phyloP scores from a whole-genome alignment of 2,888 invertebrate species.

The Coecobrya sp. region DNA sequence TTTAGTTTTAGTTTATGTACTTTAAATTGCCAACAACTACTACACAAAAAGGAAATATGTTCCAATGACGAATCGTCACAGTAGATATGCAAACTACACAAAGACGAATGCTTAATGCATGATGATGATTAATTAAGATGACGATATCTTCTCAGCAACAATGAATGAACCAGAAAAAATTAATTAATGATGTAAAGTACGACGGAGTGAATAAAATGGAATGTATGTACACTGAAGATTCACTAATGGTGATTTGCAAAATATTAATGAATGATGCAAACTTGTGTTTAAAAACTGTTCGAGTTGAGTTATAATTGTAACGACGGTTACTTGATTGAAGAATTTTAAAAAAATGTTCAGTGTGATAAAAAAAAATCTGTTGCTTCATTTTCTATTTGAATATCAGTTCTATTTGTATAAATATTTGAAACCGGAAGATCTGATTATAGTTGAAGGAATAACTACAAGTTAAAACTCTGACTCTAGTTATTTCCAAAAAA shows the following conservation, averaged over 20 bases:
- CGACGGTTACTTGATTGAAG: background rate
- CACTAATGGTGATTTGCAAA: background rate
- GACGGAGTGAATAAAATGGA: background rate
- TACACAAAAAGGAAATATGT: background rate
- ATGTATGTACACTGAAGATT: background rate
- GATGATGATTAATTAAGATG: no score
- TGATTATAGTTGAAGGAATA: slow-evolving; percentile 44
- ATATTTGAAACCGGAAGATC: slow-evolving; percentile 40
- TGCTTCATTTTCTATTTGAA: slow-evolving; percentile 1
- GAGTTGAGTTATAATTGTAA: background rate
- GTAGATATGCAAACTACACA: no score
- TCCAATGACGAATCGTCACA: background rate
- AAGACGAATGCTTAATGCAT: background rate
- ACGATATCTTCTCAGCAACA: no score
- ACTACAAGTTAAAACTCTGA: background rate
- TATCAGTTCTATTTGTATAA: slow-evolving; percentile 10
- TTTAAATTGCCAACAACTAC: slow-evolving; percentile 3
- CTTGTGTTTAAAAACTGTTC: background rate
- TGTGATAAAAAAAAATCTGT: slow-evolving; percentile 1
- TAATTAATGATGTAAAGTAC: no score
- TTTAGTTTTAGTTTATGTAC: background rate
- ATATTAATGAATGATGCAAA: background rate
- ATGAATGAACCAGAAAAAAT: background rate
- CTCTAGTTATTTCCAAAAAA: slow-evolving; percentile 11
- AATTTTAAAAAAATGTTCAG: slow-evolving; percentile 23